phyloP scores from a whole-genome alignment of 2,113 vertebrate genomes.

The Xiphophorus maculatus region DNA sequence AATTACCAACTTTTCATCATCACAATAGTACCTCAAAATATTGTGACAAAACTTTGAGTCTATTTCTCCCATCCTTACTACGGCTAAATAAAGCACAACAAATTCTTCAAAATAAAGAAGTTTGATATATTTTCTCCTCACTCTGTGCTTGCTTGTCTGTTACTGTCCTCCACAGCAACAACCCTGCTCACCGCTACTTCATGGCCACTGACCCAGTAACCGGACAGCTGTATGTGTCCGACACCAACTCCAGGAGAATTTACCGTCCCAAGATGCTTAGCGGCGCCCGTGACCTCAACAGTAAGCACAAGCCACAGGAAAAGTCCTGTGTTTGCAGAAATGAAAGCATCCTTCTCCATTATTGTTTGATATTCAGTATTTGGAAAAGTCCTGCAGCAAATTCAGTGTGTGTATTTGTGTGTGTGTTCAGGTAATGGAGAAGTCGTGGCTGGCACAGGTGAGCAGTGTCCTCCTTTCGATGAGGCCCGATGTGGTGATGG shows the following conservation, averaged over 20 bases:
- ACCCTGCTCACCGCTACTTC: slow-evolving; percentile 96
- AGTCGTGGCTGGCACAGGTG: slow-evolving; percentile 92
- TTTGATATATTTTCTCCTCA: background rate
- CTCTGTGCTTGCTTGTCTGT: background rate
- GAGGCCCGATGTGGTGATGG: slow-evolving; percentile 96
- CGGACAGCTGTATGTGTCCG: slow-evolving; percentile 92
- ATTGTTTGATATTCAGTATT: background rate
- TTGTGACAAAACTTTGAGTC: too few species aligned
- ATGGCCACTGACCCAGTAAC: slow-evolving; percentile 94
- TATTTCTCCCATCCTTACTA: too few species aligned
- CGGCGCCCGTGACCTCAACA: slow-evolving; percentile 90
- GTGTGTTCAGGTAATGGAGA: slow-evolving; percentile 82
- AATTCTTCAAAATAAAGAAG: background rate
- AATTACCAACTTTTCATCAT: too few species aligned
- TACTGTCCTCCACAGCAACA: slow-evolving; percentile 84
- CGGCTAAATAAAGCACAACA: too few species aligned
- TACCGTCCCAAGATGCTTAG: slow-evolving; percentile 92
- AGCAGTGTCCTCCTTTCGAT: slow-evolving; percentile 96
- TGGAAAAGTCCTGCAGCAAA: background rate
- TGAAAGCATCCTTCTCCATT: background rate
- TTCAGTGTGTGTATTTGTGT: slow-evolving; percentile 16
- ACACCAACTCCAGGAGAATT: slow-evolving; percentile 94
- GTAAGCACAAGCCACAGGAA: slow-evolving; percentile 45
- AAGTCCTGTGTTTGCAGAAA: background rate
- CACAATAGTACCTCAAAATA: too few species aligned